Conservation (phyloP, 2,113 vertebrate genomes). For the Prionailurus bengalensis region DNA sequence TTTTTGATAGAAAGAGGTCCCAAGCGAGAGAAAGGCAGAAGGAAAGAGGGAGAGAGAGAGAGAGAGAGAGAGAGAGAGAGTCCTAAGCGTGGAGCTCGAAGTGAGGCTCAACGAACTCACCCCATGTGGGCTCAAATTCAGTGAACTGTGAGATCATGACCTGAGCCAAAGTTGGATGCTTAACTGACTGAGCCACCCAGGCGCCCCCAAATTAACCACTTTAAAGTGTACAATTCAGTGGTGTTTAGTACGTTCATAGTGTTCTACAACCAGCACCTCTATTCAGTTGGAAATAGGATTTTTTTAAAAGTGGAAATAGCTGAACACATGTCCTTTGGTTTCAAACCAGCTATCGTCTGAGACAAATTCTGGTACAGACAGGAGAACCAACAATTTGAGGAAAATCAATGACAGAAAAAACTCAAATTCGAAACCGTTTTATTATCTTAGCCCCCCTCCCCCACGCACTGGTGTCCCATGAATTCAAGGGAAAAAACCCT, state of each 20-base stretch:
- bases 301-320: background rate
- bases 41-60: too few species aligned
- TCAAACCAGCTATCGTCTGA: background rate
- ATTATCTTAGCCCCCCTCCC: background rate
- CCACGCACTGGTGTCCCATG: background rate
- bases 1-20: too few species aligned
- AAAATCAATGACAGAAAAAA: background rate
- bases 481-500: background rate
- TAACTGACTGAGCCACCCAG: background rate
- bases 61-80: too few species aligned
- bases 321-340: background rate
- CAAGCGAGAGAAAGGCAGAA: too few species aligned
- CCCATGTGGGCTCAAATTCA: background rate
- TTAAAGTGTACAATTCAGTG: accelerated
- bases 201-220: background rate
- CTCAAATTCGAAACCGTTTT: background rate
- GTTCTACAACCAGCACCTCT: background rate
- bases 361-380: background rate
- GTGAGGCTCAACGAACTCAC: too few species aligned
- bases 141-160: background rate
- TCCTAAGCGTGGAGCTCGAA: background rate
- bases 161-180: background rate
- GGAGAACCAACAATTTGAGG: background rate
- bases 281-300: background rate
- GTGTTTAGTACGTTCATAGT: background rate